Percentiles rank a stretch among this genome's conserved stretches.
Conservation (phyloP, 2,888 invertebrate species). For the Andrena bicolor region DNA sequence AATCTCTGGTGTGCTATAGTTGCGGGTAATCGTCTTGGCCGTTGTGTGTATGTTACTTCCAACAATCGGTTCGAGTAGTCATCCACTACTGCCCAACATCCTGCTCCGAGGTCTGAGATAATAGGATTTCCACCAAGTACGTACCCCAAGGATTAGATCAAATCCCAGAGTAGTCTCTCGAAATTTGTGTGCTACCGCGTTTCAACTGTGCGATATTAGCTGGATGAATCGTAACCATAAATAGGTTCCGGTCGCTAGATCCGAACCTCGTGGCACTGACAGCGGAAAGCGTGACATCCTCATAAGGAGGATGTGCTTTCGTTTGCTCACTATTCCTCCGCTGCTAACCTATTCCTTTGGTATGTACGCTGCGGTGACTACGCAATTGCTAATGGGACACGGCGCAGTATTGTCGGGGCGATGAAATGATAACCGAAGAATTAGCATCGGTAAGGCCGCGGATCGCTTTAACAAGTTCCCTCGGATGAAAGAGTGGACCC, state of each 20-base stretch:
- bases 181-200: conserved; percentile 3
- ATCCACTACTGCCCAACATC: conserved; percentile 11
- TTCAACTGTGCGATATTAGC: not conserved
- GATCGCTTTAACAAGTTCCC: too few species aligned
- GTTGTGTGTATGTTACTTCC: not conserved
- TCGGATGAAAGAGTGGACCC: too few species aligned
- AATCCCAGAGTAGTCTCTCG: conserved; percentile 15
- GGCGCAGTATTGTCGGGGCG: too few species aligned
- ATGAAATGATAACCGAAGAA: not conserved
- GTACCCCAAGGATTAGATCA: conserved; percentile 57
- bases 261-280: too few species aligned
- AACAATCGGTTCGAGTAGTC: conserved; percentile 13
- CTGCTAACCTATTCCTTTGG: too few species aligned
- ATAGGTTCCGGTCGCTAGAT: too few species aligned
- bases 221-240: not conserved
- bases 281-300: too few species aligned
- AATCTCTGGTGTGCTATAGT: too few species aligned
- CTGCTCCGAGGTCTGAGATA: conserved; percentile 46
- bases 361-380: too few species aligned
- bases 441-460: not conserved
- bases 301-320: too few species aligned
- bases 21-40: not conserved
- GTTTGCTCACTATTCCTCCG: too few species aligned
- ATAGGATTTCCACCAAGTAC: conserved; percentile 68
- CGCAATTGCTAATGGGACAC: too few species aligned